Conservation (phyloP, 1,140 invertebrate genomes). For the Diprion similis region DNA sequence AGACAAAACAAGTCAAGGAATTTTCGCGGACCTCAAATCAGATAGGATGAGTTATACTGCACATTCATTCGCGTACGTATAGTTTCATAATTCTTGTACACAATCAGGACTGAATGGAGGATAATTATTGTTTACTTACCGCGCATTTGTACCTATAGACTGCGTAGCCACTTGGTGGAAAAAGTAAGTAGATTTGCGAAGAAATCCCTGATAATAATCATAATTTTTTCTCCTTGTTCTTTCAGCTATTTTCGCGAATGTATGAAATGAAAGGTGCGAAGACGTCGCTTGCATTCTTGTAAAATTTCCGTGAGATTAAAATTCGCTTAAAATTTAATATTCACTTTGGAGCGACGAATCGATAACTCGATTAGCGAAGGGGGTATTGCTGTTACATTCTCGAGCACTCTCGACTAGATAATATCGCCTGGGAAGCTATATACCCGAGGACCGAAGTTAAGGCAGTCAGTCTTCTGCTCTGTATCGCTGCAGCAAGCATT, state of each 20-base stretch:
- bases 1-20: too few species aligned
- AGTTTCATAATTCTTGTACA: too few species aligned
- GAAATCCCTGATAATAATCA: too few species aligned
- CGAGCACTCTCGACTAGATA: conserved; percentile 46
- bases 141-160: too few species aligned
- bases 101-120: too few species aligned
- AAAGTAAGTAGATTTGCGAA: too few species aligned
- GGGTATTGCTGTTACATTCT: conserved; percentile 38
- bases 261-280: neutral
- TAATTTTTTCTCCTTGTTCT: neutral
- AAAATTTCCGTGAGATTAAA: neutral
- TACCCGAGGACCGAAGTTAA: conserved; percentile 39
- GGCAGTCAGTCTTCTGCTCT: conserved; percentile 16
- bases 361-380: conserved; percentile 9
- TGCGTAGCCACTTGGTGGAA: too few species aligned
- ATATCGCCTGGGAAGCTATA: conserved; percentile 42
- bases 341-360: conserved; percentile 1
- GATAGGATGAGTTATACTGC: too few species aligned
- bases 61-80: too few species aligned
- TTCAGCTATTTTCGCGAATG: neutral
- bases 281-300: neutral
- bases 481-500: conserved; percentile 1
- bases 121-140: too few species aligned
- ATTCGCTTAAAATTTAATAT: neutral
- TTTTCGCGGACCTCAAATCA: too few species aligned